Base-by-base conservation (phyloP, 92 coral and sea anemone species). In the Siderastrea siderea region DNA sequence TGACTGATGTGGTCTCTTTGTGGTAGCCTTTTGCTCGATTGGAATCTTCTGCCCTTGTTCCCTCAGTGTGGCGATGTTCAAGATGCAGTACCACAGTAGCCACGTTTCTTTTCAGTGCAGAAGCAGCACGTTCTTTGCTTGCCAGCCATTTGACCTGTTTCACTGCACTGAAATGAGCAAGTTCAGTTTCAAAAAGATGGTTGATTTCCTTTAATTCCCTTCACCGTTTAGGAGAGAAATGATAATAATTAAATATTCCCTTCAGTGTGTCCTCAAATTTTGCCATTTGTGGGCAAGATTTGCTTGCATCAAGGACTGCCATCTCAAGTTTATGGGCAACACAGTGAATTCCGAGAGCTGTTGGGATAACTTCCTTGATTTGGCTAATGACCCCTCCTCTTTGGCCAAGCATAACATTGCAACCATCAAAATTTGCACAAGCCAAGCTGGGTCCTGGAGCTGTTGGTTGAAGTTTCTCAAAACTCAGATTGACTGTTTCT, bases 241-340 rank as follows among this genome's bases (percentile, higher is more conserved):
- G 87, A 59, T 89, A 89, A 60, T 64, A 89, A 11, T 83, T 77
- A 61, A 83, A 89, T 10, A 78, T 55, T 9, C 84, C 75, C 69
- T 75, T 83, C 15, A 77, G 67, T 69, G 79, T n/a, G 69, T 68
- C 88, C 55, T 73, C 81, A 75, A 89, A 87, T 53, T 50, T 67
- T 67, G 49, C 59, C 74, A 89, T 71, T 75, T 83, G 17, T 7
- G 77, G 63, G 62, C 87, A 77, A 48, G 92, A 76, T 46, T 83
- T 89, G 77, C 48, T 83, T 71, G 84, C 85, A 84, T 89, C 89
- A 6, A 89, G 87, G 16, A 76, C 89, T 64, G 92, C 92, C 63
- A 89, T 75, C 54, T 89, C 89, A 5, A 89, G 89, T 9, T 79
- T 89, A 70, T 69, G 89, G 83, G 92, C 89, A 0, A 89, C 89